Conservation (phyloP, 1,140 invertebrate species). For the Thrips palmi region DNA sequence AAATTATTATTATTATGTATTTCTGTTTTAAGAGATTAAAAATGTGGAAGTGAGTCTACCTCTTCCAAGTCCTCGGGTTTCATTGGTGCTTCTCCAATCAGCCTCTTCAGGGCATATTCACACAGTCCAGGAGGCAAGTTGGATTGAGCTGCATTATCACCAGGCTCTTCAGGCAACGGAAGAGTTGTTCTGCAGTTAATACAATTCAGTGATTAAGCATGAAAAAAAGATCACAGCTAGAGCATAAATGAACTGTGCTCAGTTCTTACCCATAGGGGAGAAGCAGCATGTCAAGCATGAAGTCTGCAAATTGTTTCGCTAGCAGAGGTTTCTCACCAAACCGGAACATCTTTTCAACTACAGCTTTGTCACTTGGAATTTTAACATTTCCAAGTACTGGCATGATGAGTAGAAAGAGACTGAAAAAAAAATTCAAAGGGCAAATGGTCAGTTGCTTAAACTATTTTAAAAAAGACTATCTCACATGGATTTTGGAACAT, state of each 20-base stretch:
- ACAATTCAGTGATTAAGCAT: too few relatives aligned
- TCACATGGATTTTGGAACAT: conserved; percentile 16
- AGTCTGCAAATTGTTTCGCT: conserved; percentile 46
- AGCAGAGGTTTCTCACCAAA: conserved; percentile 43
- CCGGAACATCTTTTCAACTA: conserved; percentile 37
- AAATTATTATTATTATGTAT: too few relatives aligned
- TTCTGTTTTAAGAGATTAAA: too few relatives aligned
- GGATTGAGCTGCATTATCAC: neutral
- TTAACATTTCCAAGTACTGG: conserved; percentile 55
- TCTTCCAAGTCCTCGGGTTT: conserved; percentile 69
- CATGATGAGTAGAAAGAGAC: conserved; percentile 61
- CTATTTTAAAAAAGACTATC: conserved; percentile 2
- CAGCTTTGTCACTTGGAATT: conserved; percentile 40
- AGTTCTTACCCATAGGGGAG: conserved; percentile 61
- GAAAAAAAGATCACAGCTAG: neutral
- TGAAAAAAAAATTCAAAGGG: conserved; percentile 23
- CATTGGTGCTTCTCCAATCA: conserved; percentile 51
- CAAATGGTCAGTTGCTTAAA: conserved; percentile 9
- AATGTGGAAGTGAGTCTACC: too few relatives aligned
- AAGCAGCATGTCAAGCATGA: conserved; percentile 65
- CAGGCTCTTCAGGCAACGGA: too few relatives aligned
- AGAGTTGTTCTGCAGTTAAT: too few relatives aligned
- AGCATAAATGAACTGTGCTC: neutral
- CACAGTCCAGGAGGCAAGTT: conserved; percentile 49
- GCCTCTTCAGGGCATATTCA: conserved; percentile 56